These are phyloP conservation scores for Phoenicopterus ruber DNA, from an alignment of 2,113 vertebrate species.

Conservation along the genomic window DNA sequence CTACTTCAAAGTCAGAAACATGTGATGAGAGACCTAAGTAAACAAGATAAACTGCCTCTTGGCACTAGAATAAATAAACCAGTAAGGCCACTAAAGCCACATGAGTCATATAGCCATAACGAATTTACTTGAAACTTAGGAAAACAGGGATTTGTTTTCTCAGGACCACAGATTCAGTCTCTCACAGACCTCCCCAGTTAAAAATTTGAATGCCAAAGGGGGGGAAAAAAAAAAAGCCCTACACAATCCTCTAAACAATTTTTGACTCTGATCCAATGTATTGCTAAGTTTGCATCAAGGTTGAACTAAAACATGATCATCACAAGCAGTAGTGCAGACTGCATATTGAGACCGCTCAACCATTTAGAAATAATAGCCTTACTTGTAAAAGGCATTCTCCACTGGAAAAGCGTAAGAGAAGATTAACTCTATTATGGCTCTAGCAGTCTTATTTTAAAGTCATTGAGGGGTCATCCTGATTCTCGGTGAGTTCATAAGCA, in stretches of 20 bases:
- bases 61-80: conserved; percentile 13
- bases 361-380: not conserved
- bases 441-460: not conserved
- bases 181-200: not conserved
- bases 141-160: conserved; percentile 31
- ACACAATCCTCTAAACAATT: not conserved
- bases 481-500: not conserved
- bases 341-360: not conserved
- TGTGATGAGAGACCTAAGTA: not conserved
- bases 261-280: not conserved
- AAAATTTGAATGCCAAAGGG: conserved; percentile 8
- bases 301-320: not conserved
- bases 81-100: conserved; percentile 29
- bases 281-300: not conserved
- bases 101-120: conserved; percentile 51
- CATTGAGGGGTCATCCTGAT: not conserved
- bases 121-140: conserved; percentile 54
- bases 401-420: not conserved
- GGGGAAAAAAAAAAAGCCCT: not conserved
- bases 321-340: not conserved
- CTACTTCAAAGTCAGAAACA: not conserved
- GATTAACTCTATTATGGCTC: not conserved
- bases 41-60: conserved; percentile 30
- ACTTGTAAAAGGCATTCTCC: not conserved
- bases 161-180: conserved; percentile 39